Evolutionary conservation across 2,113 vertebrate species (phyloP).

Genomic region (Triplophysa siluroides): DNA sequence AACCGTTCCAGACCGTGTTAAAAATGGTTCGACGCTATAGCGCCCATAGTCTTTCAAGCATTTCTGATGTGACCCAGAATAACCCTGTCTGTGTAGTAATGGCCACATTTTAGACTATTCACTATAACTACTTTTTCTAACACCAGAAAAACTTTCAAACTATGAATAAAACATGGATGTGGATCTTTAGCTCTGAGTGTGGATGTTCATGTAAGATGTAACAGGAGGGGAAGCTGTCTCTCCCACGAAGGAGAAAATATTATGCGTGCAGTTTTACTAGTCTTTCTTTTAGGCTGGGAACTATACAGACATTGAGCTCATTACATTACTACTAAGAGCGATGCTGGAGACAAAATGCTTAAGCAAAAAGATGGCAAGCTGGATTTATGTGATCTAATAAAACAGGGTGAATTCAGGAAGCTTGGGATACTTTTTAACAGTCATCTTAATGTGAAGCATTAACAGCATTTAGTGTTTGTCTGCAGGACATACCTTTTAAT

Average conservation of each 20-base stretch:
- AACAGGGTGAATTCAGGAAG: too few species aligned
- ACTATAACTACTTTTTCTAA: conserved; percentile 2
- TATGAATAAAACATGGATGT: conserved; percentile 18
- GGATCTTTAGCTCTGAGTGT: not conserved
- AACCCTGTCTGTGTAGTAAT: not conserved
- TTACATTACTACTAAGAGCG: not conserved
- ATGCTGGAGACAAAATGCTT: not conserved
- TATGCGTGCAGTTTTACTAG: not conserved
- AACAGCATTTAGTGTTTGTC: too few species aligned
- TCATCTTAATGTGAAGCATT: too few species aligned
- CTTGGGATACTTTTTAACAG: too few species aligned
- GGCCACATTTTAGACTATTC: not conserved
- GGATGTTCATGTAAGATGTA: conserved; percentile 8
- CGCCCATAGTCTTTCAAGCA: too few species aligned
- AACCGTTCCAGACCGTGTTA: too few species aligned
- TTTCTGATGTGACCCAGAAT: not conserved
- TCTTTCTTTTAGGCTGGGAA: not conserved
- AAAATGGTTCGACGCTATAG: too few species aligned
- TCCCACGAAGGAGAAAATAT: not conserved
- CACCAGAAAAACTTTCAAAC: too few species aligned
- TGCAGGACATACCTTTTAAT: too few species aligned
- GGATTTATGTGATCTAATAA: too few species aligned
- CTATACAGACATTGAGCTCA: not conserved
- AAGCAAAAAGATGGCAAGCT: not conserved
- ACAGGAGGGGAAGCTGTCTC: not conserved